phyloP scores from a whole-genome alignment of 1,140 invertebrate species.

The Venturia canescens region DNA sequence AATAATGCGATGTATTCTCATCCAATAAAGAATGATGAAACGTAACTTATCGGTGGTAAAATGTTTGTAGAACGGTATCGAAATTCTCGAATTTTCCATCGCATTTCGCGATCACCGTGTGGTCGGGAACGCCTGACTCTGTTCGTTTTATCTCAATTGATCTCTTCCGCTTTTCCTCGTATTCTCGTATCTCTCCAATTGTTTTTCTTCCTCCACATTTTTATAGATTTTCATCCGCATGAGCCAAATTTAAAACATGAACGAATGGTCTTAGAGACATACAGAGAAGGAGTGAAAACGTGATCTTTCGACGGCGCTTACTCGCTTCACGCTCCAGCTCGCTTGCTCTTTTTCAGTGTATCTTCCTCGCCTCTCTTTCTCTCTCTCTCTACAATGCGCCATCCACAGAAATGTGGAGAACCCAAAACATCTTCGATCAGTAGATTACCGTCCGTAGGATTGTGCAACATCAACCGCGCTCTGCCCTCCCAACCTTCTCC shows the following conservation, averaged over 20 bases:
- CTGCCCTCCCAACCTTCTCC: neutral
- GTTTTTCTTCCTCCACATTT: neutral
- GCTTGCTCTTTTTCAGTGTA: neutral
- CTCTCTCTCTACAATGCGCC: neutral
- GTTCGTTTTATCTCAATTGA: neutral
- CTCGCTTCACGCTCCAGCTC: neutral
- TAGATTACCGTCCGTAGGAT: conserved; percentile 35
- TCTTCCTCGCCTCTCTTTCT: neutral
- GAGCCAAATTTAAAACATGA: conserved; percentile 6
- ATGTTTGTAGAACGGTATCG: too few relatives aligned
- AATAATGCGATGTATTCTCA: too few relatives aligned
- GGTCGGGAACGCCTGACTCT: neutral
- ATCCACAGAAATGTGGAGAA: conserved; percentile 6
- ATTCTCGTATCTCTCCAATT: neutral
- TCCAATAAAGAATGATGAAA: too few relatives aligned
- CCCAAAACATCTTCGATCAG: conserved; percentile 38
- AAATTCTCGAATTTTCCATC: too few relatives aligned
- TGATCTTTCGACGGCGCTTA: neutral
- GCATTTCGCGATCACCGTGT: too few relatives aligned
- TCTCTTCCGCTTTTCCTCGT: neutral
- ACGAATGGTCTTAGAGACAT: neutral
- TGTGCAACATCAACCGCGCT: conserved; percentile 8
- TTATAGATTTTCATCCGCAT: conserved; percentile 19
- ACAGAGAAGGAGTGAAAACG: neutral
- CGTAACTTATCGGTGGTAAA: too few relatives aligned